These are phyloP conservation scores for Ormyrus rosae DNA, from an alignment of 2,888 invertebrate genomes.

Conservation along the genomic window DNA sequence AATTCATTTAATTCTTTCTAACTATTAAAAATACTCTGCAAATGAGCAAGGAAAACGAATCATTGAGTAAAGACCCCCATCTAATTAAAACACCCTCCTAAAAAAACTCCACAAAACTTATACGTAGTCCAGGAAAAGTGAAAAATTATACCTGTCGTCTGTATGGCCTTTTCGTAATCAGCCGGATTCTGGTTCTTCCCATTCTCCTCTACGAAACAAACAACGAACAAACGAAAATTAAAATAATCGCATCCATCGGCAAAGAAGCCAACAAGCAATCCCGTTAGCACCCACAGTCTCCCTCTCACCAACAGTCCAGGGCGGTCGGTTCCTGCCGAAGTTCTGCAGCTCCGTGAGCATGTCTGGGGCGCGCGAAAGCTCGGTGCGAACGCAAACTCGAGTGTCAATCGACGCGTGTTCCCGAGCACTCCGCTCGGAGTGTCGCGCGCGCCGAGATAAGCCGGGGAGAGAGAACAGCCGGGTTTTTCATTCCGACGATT, in stretches of 20 bases:
- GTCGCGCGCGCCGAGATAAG: background rate
- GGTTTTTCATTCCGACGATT: background rate
- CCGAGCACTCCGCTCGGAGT: background rate
- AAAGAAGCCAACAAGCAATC: background rate
- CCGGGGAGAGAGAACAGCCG: background rate
- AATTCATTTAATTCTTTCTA: no score
- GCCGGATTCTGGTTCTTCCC: constrained; percentile 9
- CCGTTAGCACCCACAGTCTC: background rate
- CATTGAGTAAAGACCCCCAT: no score
- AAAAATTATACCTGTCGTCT: constrained; percentile 25
- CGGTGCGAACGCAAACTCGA: background rate
- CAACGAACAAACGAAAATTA: background rate
- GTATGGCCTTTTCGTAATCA: constrained; percentile 45
- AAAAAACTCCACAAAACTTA: no score
- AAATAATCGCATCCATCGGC: background rate
- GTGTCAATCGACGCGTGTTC: background rate
- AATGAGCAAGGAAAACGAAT: no score
- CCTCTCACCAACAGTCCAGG: constrained; percentile 35
- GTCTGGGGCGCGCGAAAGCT: background rate
- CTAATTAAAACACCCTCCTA: no score
- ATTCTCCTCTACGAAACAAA: constrained; percentile 17
- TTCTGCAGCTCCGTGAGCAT: constrained; percentile 24
- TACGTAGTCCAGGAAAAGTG: no score
- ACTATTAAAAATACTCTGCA: no score
- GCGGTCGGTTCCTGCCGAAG: background rate